phyloP scores from a whole-genome alignment of 2,797 vertebrate species.

The Cryptoblepharus egeriae region DNA sequence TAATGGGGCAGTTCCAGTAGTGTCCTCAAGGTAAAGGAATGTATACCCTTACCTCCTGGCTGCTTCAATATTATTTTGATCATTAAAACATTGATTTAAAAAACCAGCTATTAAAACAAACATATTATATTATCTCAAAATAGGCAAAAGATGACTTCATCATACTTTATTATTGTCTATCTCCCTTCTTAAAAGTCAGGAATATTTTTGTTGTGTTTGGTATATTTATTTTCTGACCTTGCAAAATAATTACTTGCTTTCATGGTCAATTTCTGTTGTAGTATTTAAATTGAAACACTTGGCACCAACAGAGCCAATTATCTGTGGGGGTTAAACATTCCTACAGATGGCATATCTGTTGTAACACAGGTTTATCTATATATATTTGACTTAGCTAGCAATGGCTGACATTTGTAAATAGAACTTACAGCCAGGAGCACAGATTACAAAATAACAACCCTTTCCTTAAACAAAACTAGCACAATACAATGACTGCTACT shows the following conservation, averaged over 20 bases:
- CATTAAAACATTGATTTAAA: background rate
- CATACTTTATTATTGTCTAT: slow-evolving; percentile 1
- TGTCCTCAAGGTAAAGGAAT: too few species aligned
- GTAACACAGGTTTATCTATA: background rate
- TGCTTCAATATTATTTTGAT: slow-evolving; percentile 18
- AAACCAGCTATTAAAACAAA: background rate
- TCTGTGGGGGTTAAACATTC: slow-evolving; percentile 28
- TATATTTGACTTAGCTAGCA: background rate
- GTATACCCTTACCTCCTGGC: too few species aligned
- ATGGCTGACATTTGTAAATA: background rate
- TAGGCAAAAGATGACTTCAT: background rate
- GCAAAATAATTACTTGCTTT: slow-evolving; percentile 53
- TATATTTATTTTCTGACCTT: slow-evolving; percentile 46
- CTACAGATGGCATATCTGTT: background rate
- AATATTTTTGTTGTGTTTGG: slow-evolving; percentile 25
- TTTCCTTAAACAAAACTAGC: background rate
- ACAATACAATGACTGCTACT: fast-evolving
- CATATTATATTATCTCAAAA: slow-evolving; percentile 10
- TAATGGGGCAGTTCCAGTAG: too few species aligned
- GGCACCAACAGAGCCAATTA: slow-evolving; percentile 43
- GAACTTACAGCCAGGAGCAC: fast-evolving
- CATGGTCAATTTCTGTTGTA: slow-evolving; percentile 20
- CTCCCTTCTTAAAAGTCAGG: slow-evolving; percentile 13
- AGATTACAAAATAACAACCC: background rate
- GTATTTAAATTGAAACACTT: slow-evolving; percentile 18